These are phyloP conservation scores for Crossaster papposus DNA, from an alignment of 53 echinoderm and acorn worm species.

Conservation along the genomic window DNA sequence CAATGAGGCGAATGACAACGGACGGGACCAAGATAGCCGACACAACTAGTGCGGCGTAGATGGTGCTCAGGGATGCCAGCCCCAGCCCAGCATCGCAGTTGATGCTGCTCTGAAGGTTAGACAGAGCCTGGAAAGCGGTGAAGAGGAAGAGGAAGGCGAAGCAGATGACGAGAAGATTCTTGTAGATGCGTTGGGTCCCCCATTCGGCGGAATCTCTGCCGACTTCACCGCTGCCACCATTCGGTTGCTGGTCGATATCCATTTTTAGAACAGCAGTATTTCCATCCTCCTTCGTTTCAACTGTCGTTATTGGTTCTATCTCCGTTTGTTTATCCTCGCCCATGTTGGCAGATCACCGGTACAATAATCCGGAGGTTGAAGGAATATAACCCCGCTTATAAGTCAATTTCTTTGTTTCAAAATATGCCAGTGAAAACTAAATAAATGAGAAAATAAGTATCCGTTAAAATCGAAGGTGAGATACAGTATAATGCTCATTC, in stretches of 20 bases:
- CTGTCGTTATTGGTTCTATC: not conserved
- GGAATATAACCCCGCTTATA: not conserved
- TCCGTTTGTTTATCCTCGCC: not conserved
- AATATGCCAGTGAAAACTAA: not conserved
- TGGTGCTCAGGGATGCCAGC: constrained; percentile 81
- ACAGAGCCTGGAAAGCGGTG: constrained; percentile 86
- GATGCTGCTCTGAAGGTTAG: constrained; percentile 96
- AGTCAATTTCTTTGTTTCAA: not conserved
- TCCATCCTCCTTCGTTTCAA: not conserved
- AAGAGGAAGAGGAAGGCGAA: constrained; percentile 80
- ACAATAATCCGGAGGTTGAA: not conserved
- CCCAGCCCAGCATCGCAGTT: constrained; percentile 94
- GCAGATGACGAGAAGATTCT: constrained; percentile 82
- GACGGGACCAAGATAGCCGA: constrained; percentile 74
- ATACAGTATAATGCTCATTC: no score
- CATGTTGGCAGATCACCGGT: not conserved
- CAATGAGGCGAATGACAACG: constrained; percentile 80
- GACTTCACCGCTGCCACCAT: constrained; percentile 37
- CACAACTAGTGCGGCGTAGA: constrained; percentile 82
- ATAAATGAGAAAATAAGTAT: no score
- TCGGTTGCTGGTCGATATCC: not conserved
- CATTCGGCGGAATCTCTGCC: constrained; percentile 55
- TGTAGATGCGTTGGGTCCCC: constrained; percentile 63
- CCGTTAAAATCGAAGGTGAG: no score
- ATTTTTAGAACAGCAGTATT: not conserved